Conservation (phyloP, 1,140 invertebrate genomes). For the Protaetia brevitarsis region DNA sequence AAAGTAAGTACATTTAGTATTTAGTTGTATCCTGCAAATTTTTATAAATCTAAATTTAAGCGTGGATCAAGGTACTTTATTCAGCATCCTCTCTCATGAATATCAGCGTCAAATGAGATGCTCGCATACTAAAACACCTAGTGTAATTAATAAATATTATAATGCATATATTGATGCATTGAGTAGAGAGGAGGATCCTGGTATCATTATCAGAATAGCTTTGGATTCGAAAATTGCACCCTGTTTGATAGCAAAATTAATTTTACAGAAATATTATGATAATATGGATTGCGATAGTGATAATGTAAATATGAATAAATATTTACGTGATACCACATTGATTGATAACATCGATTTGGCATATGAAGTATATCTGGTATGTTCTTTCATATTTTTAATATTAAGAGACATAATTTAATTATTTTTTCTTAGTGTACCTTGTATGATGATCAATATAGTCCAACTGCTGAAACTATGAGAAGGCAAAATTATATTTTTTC, state of each 20-base stretch:
- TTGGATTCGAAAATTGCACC: conserved; percentile 57
- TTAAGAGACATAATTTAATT: conserved; percentile 24
- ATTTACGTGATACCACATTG: conserved; percentile 67
- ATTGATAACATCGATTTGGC: conserved; percentile 70
- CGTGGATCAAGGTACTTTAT: conserved; percentile 51
- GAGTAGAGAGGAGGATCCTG: conserved; percentile 44
- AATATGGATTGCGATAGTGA: conserved; percentile 27
- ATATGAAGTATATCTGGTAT: conserved; percentile 74
- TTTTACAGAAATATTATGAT: conserved; percentile 61
- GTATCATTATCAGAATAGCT: conserved; percentile 59
- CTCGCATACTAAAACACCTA: conserved; percentile 43
- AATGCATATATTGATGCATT: conserved; percentile 39
- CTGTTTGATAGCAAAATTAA: conserved; percentile 61
- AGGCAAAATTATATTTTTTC: conserved; percentile 52
- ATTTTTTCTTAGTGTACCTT: conserved; percentile 58
- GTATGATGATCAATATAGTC: conserved; percentile 74
- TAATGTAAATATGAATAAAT: conserved; percentile 52
- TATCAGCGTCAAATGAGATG: conserved; percentile 50
- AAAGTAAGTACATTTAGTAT: conserved; percentile 36
- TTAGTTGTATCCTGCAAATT: conserved; percentile 11
- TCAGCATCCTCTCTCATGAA: conserved; percentile 54
- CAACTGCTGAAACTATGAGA: conserved; percentile 70
- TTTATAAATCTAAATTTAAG: conserved; percentile 41
- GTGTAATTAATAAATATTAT: conserved; percentile 41
- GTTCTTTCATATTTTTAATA: too few relatives aligned